Conservation (phyloP, 53 echinoderm and acorn worm genomes). For the Glandiceps talaboti region DNA sequence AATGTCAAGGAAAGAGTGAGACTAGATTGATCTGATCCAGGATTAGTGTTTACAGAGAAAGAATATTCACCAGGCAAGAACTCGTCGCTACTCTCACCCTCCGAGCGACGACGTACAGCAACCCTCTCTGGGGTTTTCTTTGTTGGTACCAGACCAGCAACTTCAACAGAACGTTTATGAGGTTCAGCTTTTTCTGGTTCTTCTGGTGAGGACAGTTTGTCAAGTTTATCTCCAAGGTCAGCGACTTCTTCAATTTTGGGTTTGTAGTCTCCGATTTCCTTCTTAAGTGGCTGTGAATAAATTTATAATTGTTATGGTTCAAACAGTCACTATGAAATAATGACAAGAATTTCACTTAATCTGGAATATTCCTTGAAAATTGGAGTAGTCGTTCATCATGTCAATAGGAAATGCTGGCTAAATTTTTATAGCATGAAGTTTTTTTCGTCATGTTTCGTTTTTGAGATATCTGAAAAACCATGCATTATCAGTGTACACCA, state of each 20-base stretch:
- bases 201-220: conserved; percentile 50
- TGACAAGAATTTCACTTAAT: no score
- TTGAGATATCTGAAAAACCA: no score
- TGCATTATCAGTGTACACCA: no score
- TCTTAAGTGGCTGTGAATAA: conserved; percentile 42
- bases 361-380: no score
- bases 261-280: conserved; percentile 81
- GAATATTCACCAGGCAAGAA: neutral
- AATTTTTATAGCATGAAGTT: no score
- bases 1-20: no score
- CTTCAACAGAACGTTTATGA: conserved; percentile 33
- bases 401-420: no score
- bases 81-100: neutral
- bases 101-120: neutral
- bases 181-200: conserved; percentile 51
- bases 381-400: no score
- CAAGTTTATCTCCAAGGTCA: conserved; percentile 46
- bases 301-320: no score
- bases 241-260: conserved; percentile 64
- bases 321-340: no score
- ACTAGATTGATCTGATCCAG: no score
- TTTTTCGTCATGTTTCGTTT: no score
- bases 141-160: neutral
- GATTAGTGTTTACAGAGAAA: neutral
- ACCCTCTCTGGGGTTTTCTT: neutral